Percentiles rank a stretch among this genome's conserved stretches.
Evolutionary conservation across 2,888 invertebrate species (phyloP).

Genomic region (Eumerus sabulonum): DNA sequence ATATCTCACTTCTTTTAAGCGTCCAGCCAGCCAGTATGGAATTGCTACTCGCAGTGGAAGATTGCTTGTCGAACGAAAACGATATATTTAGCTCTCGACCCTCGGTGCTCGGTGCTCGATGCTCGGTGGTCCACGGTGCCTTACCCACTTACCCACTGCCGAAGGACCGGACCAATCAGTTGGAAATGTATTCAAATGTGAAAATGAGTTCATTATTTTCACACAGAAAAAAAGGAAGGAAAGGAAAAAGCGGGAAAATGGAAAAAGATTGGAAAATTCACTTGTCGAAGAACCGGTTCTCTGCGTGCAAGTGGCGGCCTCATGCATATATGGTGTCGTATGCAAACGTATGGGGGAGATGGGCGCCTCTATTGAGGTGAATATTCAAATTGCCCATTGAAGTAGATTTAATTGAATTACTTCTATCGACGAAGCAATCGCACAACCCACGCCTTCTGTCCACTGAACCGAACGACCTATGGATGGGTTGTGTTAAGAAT

Average conservation of each 20-base stretch:
- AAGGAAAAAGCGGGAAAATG: too few species aligned
- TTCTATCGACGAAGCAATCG: slow-evolving; percentile 43
- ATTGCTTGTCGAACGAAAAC: slow-evolving; percentile 54
- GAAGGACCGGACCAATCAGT: slow-evolving; percentile 41
- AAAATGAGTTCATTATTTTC: slow-evolving; percentile 65
- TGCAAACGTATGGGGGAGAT: slow-evolving; percentile 8
- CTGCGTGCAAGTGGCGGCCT: too few species aligned
- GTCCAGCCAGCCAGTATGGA: slow-evolving; percentile 45
- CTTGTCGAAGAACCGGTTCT: too few species aligned
- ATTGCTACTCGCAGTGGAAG: slow-evolving; percentile 66
- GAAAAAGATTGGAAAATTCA: slow-evolving; percentile 25
- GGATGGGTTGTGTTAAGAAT: too few species aligned
- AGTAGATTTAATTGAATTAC: slow-evolving; percentile 68
- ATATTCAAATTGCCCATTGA: slow-evolving; percentile 67
- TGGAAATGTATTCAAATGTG: slow-evolving; percentile 68
- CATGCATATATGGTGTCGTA: not conserved
- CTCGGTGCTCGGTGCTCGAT: not conserved
- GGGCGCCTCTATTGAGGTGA: slow-evolving; percentile 64
- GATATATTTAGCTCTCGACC: slow-evolving; percentile 56
- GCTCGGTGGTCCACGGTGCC: not conserved
- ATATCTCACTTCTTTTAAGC: slow-evolving; percentile 14
- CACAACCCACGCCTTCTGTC: slow-evolving; percentile 30
- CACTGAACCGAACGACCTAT: slow-evolving; percentile 11
- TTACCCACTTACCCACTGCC: slow-evolving; percentile 3
- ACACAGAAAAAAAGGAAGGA: slow-evolving; percentile 4